Percentiles rank a stretch among this genome's conserved stretches.
These are phyloP conservation scores for Ctenodactylus gundi DNA, from an alignment of 2,113 vertebrate species.

Conservation along the genomic window DNA sequence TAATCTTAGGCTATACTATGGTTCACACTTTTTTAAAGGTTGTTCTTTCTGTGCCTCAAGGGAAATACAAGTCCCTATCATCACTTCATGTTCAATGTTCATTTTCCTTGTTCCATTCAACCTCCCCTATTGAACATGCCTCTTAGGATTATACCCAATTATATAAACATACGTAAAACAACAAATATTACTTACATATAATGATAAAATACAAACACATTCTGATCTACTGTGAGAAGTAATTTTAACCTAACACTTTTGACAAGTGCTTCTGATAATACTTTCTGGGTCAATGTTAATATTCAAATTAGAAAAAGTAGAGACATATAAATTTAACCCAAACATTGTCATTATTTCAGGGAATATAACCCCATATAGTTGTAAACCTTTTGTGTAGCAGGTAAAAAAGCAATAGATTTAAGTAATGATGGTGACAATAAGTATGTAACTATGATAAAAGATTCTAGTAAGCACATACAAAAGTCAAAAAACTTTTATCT, in stretches of 20 bases:
- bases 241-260: neutral
- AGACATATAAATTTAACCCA: neutral
- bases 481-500: conserved; percentile 11
- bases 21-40: neutral
- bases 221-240: neutral
- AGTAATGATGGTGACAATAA: neutral
- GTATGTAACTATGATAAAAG: neutral
- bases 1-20: neutral
- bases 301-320: neutral
- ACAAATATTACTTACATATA: neutral
- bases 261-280: neutral
- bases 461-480: neutral
- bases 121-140: neutral
- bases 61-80: neutral
- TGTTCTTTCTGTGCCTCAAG: neutral
- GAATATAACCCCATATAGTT: neutral
- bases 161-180: neutral
- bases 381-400: neutral
- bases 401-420: conserved; percentile 15
- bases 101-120: neutral
- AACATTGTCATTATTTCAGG: conserved; percentile 2
- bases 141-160: neutral
- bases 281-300: conserved; percentile 20
- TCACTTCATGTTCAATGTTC: neutral
- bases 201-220: neutral